These are phyloP conservation scores for Bucco capensis DNA, from an alignment of 2,113 vertebrate species.

Conservation along the genomic window DNA sequence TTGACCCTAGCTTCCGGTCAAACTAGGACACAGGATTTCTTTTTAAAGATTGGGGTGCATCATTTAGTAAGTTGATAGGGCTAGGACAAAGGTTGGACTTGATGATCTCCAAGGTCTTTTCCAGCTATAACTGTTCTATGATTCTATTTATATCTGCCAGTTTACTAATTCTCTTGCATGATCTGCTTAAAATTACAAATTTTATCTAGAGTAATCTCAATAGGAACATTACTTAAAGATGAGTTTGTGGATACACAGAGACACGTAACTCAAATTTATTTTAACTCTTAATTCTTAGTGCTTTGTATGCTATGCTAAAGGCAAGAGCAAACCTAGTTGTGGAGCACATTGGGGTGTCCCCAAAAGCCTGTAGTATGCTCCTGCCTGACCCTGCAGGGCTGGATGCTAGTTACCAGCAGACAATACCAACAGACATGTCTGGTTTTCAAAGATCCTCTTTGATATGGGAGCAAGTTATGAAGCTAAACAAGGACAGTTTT, in stretches of 20 bases:
- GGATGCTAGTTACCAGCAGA: neutral
- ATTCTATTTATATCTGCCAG: neutral
- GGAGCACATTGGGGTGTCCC: neutral
- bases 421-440: fast-evolving
- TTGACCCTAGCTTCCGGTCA: too few relatives aligned
- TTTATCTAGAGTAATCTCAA: neutral
- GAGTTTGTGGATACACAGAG: neutral
- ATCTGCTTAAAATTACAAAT: neutral
- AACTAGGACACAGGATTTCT: neutral
- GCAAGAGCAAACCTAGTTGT: neutral
- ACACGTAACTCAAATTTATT: neutral
- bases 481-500: neutral
- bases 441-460: neutral
- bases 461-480: neutral
- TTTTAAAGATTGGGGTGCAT: neutral
- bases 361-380: neutral
- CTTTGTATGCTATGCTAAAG: neutral
- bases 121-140: too few relatives aligned
- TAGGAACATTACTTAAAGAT: neutral
- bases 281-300: neutral
- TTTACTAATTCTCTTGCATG: neutral
- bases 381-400: neutral
- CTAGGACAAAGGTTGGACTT: too few relatives aligned
- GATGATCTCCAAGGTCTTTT: too few relatives aligned
- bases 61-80: too few relatives aligned